Evolutionary conservation across 2,888 invertebrate species (phyloP).

Genomic region (Noctua pronuba): DNA sequence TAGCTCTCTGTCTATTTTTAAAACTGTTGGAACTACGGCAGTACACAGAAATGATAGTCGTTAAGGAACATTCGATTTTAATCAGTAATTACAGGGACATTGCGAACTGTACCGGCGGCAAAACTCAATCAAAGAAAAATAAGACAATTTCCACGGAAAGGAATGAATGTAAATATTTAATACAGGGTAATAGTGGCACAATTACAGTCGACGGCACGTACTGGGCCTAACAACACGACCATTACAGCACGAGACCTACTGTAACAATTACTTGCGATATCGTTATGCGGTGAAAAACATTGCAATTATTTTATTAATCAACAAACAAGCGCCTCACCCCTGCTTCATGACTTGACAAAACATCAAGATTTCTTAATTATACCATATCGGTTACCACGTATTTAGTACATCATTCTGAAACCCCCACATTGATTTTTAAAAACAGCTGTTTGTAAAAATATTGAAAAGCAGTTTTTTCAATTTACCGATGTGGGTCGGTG

Average conservation of each 20-base stretch:
- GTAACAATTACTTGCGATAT: constrained; percentile 60
- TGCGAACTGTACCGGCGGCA: constrained; percentile 8
- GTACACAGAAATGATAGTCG: constrained; percentile 4
- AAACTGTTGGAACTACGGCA: neutral
- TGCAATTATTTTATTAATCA: constrained; percentile 26
- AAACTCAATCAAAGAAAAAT: constrained; percentile 51
- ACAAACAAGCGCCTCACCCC: constrained; percentile 7
- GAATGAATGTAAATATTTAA: constrained; percentile 67
- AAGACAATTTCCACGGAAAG: constrained; percentile 51
- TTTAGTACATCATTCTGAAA: too few relatives aligned
- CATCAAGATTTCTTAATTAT: neutral
- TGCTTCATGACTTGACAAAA: neutral
- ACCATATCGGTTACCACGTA: neutral
- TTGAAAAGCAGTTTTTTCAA: neutral
- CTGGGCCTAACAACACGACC: constrained; percentile 56
- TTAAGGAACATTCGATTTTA: constrained; percentile 14
- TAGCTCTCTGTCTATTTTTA: constrained; percentile 28
- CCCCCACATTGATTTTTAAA: too few relatives aligned
- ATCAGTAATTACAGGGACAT: constrained; percentile 26
- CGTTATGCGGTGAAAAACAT: constrained; percentile 29
- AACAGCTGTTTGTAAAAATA: too few relatives aligned
- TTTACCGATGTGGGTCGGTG: neutral
- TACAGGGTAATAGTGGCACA: constrained; percentile 64
- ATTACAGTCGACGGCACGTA: constrained; percentile 66
- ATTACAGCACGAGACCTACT: constrained; percentile 60